Conservation (phyloP, 2,888 invertebrate species). For the Sarcophaga caerulescens region DNA sequence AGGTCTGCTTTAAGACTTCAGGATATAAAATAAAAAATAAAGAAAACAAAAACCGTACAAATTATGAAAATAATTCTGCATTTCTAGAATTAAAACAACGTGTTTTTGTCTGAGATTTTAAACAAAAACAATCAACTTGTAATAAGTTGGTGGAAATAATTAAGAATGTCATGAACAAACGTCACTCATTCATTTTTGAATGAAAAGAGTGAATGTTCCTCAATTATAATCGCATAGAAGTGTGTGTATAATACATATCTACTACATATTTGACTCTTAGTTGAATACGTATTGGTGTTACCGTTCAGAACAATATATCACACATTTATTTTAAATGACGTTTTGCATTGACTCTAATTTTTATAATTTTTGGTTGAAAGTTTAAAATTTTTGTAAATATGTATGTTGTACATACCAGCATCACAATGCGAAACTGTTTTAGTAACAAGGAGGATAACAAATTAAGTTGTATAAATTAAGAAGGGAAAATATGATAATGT, state of each 20-base stretch:
- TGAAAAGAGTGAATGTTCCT: background rate
- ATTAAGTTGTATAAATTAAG: too few species aligned
- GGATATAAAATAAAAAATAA: background rate
- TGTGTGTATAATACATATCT: background rate
- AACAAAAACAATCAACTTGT: background rate
- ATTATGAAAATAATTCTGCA: slow-evolving; percentile 50
- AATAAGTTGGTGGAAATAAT: slow-evolving; percentile 38
- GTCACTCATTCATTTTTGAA: background rate
- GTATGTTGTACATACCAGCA: too few species aligned
- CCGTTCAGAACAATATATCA: too few species aligned
- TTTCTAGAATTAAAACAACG: slow-evolving; percentile 26
- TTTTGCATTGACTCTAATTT: too few species aligned
- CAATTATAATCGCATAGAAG: background rate
- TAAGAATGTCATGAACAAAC: background rate
- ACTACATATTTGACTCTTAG: too few species aligned
- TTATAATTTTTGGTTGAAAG: too few species aligned
- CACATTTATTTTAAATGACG: too few species aligned
- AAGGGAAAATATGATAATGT: too few species aligned
- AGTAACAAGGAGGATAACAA: too few species aligned
- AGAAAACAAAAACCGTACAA: background rate
- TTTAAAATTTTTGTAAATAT: too few species aligned
- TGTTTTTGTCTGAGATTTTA: slow-evolving; percentile 25
- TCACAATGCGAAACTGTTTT: too few species aligned
- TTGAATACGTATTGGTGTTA: too few species aligned
- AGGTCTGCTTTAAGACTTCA: background rate